Base-by-base conservation (phyloP, 2,113 vertebrate genomes). In the Geococcyx californianus region DNA sequence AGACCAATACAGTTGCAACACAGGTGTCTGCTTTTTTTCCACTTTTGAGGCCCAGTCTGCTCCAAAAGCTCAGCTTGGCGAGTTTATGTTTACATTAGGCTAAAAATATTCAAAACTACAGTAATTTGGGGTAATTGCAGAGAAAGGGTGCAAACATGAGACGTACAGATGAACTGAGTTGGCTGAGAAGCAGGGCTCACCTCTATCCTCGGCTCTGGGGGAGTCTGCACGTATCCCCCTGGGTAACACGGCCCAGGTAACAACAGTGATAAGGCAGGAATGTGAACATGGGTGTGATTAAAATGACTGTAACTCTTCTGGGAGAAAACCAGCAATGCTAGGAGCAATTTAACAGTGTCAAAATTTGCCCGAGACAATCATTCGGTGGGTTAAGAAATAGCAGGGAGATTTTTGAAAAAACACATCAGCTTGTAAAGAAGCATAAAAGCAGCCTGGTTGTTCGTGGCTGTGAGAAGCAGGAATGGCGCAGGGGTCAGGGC, bases 401-500 rank as follows among this genome's bases (percentile, higher is more conserved):
- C 38, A 0, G 3, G 24, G 45, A 72, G 25, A 47, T 11, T 47
- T 79, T 2, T 31, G 20, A 24, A 54, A 40, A 38, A 66, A 73
- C 24, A 20, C 3, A 1, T 45, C 20, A 25, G 19, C n/a, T 52
- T 59, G 52, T 58, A 36, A 70, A 84, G 49, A 8, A 17, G 23
- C 23, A 29, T 28, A 72, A 44, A n/a, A n/a, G 44, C 13, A n/a
- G 28, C 9, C 36, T 17, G 23, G 7, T 16, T 2, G 1, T 25
- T 13, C 11, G 36, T 2, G 16, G 36, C 44, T 59, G 38, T 4
- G 24, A 59, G 52, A 52, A 73, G 16, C 3, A 16, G 44, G 59
- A 45, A 2, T 0, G 3, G 33, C 45, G 74, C 36, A 38, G 52
- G 0, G 0, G 44, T 13, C 8, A 1, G 33, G 6, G 8, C 19